Base-by-base conservation (phyloP, 2,888 invertebrate genomes). In the Ophraella communa region DNA sequence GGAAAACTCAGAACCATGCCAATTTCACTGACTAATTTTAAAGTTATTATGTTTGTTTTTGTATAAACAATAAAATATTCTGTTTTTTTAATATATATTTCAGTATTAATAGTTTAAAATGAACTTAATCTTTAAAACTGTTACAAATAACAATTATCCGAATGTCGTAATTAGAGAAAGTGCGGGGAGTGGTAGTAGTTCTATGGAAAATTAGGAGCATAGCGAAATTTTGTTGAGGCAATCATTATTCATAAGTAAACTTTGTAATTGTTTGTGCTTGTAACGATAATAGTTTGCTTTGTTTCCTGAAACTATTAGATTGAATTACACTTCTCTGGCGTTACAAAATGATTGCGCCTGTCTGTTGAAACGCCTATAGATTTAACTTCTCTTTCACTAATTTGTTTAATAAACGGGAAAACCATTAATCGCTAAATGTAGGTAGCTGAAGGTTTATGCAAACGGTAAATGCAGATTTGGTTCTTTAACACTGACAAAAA, bases 221-320 rank as follows among this genome's bases (percentile, higher is more conserved):
- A 54, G 35, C 33, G 53, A n/a, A 52, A 52, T 59, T 59, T 59
- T 44, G 39, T 52, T 4, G 17, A 17, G 33, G 33, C 51, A 56
- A 56, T 56, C 47, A 56, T 62, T 62, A 62, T 62, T 62, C 51
- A 62, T 53, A 61, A 53, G 61, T 45, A 61, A 61, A 61, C 61
- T 61, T 61, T 54, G 54, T 54, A 61, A 51, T 61, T 53, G 61
- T 61, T 61, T 61, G 61, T 54, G 53, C 53, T 61, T 61, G 61
- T 61, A 54, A 54, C 61, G 61, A 61, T 61, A 61, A 61, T 61
- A 54, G 61, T 53, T 61, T 61, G 53, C 53, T 54, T 61, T 61
- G 61, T 61, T 61, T 61, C 35, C 30, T 45, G 47, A 42, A 54
- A 61, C 53, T 61, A 45, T 61, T 62, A 62, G 55, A 30, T 62